Percentiles rank a stretch among this genome's conserved stretches.
Evolutionary conservation across 2,797 vertebrate genomes (phyloP).

Genomic region (Alcedo atthis): DNA sequence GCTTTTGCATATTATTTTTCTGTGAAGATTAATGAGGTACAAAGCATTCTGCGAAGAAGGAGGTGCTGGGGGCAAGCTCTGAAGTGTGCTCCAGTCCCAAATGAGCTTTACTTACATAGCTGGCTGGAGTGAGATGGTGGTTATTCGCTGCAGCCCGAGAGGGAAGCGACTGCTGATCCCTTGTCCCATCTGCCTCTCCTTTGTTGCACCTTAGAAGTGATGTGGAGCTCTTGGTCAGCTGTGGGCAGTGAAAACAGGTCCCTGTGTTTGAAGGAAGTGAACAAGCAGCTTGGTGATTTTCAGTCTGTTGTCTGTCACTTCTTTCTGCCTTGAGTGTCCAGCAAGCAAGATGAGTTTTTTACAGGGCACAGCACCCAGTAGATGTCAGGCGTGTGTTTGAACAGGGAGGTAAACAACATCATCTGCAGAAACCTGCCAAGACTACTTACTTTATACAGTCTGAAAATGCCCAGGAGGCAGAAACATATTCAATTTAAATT

Average conservation of each 20-base stretch:
- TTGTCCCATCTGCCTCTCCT: background rate
- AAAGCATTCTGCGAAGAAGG: rapidly evolving
- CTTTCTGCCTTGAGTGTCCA: background rate
- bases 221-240: background rate
- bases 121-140: background rate
- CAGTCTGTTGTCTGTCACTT: background rate
- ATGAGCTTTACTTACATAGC: rapidly evolving
- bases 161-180: background rate
- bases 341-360: background rate
- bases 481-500: constrained; percentile 18
- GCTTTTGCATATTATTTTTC: background rate
- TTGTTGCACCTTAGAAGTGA: background rate
- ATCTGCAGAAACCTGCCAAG: background rate
- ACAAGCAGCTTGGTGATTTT: background rate
- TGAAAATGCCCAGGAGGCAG: constrained; percentile 10
- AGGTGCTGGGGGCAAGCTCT: background rate
- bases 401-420: background rate
- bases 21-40: background rate
- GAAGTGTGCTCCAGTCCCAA: rapidly evolving
- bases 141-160: background rate
- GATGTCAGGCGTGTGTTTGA: background rate
- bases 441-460: background rate
- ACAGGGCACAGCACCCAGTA: background rate
- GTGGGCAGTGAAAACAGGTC: background rate
- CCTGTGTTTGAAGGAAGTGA: background rate